phyloP scores from a whole-genome alignment of 2,113 vertebrate species.

The Bufo gargarizans region DNA sequence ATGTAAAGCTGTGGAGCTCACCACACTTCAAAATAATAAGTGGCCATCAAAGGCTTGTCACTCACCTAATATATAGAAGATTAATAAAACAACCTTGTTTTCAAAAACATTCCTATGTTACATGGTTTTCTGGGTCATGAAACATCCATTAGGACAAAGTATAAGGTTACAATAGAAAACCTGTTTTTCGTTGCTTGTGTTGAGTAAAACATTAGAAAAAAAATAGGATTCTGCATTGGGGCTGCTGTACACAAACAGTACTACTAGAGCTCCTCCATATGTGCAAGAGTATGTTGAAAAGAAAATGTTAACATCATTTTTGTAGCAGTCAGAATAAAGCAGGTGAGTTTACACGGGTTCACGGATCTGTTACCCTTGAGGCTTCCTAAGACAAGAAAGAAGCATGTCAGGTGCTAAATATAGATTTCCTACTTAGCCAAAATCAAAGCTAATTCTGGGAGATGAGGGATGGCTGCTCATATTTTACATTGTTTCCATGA shows the following conservation, averaged over 20 bases:
- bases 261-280: not conserved
- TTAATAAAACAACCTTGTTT: not conserved
- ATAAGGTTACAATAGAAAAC: too few relatives aligned
- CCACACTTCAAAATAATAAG: too few relatives aligned
- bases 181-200: not conserved
- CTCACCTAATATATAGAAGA: too few relatives aligned
- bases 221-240: not conserved
- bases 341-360: slow-evolving; percentile 11
- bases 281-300: not conserved
- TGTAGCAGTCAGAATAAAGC: not conserved
- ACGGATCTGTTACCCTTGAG: not conserved
- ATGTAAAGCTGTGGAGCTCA: too few relatives aligned
- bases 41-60: too few relatives aligned
- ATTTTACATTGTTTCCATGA: not conserved
- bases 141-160: too few relatives aligned
- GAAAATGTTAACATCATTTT: not conserved
- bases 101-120: not conserved
- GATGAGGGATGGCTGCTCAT: slow-evolving; percentile 10
- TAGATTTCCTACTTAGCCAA: slow-evolving; percentile 14
- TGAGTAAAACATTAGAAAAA: not conserved
- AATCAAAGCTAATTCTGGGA: slow-evolving; percentile 18
- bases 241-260: not conserved
- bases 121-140: too few relatives aligned
- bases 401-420: slow-evolving; percentile 7
- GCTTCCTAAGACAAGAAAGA: slow-evolving; percentile 13